A percentile compares a stretch with the other conserved stretches of the same genome.
Conservation (phyloP, 2,113 vertebrate species). For the Etheostoma cragini region DNA sequence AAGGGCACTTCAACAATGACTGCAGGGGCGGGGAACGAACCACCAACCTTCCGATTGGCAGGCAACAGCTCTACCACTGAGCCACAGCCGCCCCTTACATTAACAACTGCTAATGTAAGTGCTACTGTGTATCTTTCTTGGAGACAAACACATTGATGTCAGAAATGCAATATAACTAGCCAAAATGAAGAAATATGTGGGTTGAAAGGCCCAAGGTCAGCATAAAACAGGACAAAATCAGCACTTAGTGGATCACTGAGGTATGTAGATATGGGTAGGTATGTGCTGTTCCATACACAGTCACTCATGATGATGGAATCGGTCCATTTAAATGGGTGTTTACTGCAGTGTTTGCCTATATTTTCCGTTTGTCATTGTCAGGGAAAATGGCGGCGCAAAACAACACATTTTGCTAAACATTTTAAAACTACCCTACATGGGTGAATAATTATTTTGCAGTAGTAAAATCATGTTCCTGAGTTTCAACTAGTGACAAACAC, state of each 20-base stretch:
- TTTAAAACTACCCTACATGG: not conserved
- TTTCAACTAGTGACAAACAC: not conserved
- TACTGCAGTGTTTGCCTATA: not conserved
- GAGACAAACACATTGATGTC: conserved; percentile 13
- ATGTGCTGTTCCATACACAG: not conserved
- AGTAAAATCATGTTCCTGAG: not conserved
- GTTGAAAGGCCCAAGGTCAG: conserved; percentile 11
- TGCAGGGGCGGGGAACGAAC: no score
- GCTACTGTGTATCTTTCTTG: conserved; percentile 12
- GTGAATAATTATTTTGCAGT: not conserved
- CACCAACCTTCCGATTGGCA: no score
- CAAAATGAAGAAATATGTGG: conserved; percentile 2
- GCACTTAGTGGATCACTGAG: conserved; percentile 5
- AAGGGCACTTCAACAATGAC: no score
- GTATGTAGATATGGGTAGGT: no score
- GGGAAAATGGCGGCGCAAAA: not conserved
- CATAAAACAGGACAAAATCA: conserved; percentile 22
- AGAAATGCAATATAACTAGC: not conserved
- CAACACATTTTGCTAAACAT: not conserved
- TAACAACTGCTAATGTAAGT: conserved; percentile 28
- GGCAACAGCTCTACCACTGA: no score
- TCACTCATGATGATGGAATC: not conserved
- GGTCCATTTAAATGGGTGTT: not conserved
- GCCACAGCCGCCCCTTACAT: no score
- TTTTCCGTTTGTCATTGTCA: not conserved